phyloP scores from a whole-genome alignment of 2,888 invertebrate genomes.

The Loripinus fragilis region DNA sequence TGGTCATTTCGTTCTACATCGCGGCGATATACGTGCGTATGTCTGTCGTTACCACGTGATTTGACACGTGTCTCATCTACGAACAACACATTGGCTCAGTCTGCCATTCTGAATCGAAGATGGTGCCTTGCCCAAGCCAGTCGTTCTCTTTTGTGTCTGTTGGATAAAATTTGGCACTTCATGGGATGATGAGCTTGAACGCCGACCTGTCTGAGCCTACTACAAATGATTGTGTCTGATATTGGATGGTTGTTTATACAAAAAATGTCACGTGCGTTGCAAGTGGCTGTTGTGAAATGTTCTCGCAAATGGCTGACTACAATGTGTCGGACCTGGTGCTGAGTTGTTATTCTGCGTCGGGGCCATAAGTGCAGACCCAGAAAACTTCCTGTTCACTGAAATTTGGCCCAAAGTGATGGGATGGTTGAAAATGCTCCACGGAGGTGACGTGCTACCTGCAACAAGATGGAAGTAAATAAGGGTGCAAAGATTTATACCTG shows the following conservation, averaged over 20 bases:
- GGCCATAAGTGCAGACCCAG: not conserved
- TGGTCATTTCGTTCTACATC: constrained; percentile 29
- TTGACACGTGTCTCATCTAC: constrained; percentile 28
- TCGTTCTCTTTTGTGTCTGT: constrained; percentile 19
- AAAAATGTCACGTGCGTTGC: not conserved
- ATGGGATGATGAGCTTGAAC: constrained; percentile 24
- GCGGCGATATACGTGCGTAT: constrained; percentile 25
- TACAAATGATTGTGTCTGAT: constrained; percentile 6
- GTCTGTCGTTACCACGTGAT: constrained; percentile 6
- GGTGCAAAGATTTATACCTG: not conserved
- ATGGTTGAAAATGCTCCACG: not conserved
- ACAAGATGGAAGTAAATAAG: not conserved
- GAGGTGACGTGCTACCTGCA: not conserved
- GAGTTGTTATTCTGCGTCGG: not conserved
- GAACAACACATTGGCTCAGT: constrained; percentile 49
- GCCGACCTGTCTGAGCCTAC: constrained; percentile 22
- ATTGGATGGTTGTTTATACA: not conserved
- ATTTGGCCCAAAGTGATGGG: not conserved
- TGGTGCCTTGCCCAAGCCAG: constrained; percentile 33
- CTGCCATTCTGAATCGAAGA: constrained; percentile 36
- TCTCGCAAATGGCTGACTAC: too few relatives aligned
- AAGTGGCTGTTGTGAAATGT: not conserved
- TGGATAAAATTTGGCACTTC: constrained; percentile 1
- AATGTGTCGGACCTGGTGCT: constrained; percentile 2
- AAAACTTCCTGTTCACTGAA: not conserved